Conservation (phyloP, 2,888 invertebrate species). For the Dexiosoma caninum region DNA sequence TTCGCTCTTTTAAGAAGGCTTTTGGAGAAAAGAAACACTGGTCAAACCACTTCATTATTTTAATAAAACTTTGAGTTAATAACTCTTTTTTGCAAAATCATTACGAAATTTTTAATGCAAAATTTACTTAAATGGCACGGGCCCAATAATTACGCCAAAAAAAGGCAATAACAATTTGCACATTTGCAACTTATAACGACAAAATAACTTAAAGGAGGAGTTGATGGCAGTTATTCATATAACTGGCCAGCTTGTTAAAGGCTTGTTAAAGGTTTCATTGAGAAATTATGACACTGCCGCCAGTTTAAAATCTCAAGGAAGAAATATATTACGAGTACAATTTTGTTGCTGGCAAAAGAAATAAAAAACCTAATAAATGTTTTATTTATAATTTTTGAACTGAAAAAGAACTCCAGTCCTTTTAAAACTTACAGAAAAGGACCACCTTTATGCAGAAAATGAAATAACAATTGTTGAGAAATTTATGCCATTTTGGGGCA, state of each 20-base stretch:
- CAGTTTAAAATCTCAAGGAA: neutral
- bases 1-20: no score
- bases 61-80: slow-evolving; percentile 29
- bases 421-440: neutral
- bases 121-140: slow-evolving; percentile 34
- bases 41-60: neutral
- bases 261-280: slow-evolving; percentile 24
- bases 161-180: slow-evolving; percentile 46
- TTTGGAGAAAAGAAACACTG: neutral
- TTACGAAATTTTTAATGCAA: slow-evolving; percentile 21
- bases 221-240: neutral
- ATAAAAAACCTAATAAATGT: neutral
- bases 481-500: neutral
- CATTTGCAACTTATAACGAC: slow-evolving; percentile 27
- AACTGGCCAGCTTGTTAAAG: neutral
- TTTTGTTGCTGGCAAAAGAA: neutral
- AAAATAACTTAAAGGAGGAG: slow-evolving; percentile 26
- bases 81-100: neutral
- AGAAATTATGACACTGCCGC: slow-evolving; percentile 41
- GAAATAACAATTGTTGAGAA: neutral
- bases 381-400: neutral
- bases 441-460: slow-evolving; percentile 6
- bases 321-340: neutral
- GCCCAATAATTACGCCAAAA: slow-evolving; percentile 38
- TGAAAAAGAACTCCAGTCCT: neutral